Percentiles rank a stretch among this genome's conserved stretches.
These are phyloP conservation scores for Aporophyla nigra DNA, from an alignment of 2,888 invertebrate genomes.

Conservation along the genomic window DNA sequence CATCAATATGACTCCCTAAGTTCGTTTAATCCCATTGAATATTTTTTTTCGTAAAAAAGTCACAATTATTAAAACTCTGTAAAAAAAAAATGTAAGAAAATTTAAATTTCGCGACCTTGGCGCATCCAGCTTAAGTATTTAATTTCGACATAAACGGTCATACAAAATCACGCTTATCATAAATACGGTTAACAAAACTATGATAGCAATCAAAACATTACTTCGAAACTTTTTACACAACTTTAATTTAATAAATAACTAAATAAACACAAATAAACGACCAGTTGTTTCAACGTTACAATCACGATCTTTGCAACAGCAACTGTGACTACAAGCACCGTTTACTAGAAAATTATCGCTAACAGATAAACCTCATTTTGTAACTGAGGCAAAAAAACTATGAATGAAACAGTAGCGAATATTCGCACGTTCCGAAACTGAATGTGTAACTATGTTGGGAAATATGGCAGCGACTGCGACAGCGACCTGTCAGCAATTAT, in stretches of 20 bases:
- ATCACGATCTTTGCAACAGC: slow-evolving; percentile 55
- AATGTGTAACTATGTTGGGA: slow-evolving; percentile 62
- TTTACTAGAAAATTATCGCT: slow-evolving; percentile 52
- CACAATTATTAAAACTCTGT: no score
- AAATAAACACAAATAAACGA: slow-evolving; percentile 50
- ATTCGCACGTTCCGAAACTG: slow-evolving; percentile 66
- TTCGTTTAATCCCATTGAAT: no score
- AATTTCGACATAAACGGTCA: neutral
- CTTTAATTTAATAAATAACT: slow-evolving; percentile 44
- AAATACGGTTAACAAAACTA: slow-evolving; percentile 2
- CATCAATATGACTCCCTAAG: no score
- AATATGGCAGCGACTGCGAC: slow-evolving; percentile 53
- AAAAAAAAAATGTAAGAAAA: no score
- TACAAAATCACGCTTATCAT: slow-evolving; percentile 1
- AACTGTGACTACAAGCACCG: slow-evolving; percentile 45
- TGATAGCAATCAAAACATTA: slow-evolving; percentile 44
- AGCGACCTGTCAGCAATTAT: slow-evolving; percentile 41
- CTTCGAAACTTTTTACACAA: slow-evolving; percentile 35
- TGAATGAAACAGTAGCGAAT: slow-evolving; percentile 61
- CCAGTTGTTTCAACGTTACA: slow-evolving; percentile 40
- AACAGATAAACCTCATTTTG: slow-evolving; percentile 61
- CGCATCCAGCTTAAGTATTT: no score
- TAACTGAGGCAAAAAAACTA: slow-evolving; percentile 59
- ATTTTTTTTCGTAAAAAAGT: no score
- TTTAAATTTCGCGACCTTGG: no score